Base-by-base conservation (phyloP, 2,888 invertebrate genomes). In the Eueremaeus valkanovi region DNA sequence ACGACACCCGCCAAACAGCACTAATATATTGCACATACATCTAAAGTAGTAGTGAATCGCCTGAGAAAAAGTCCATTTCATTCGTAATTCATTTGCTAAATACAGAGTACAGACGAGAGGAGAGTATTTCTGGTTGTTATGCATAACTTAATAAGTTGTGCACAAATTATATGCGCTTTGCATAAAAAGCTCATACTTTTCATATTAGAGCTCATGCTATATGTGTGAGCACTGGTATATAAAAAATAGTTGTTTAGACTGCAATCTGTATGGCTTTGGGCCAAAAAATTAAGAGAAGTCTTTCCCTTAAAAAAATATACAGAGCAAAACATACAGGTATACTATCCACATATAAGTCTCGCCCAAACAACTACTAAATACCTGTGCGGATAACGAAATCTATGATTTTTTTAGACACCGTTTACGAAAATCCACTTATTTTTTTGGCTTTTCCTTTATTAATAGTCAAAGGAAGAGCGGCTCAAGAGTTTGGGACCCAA, bases 111-210 rank as follows among this genome's bases (percentile, higher is more conserved):
- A 40, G 24, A 33, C 27, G 18, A 36, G 21, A 36, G 31, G 31
- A 31, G 31, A n/a, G 33, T 31, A 33, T 61, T 61, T 61, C 31
- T 61, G 33, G 31, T 29, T 61, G 24, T 68, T 68, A 68, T 68
- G 68, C 68, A 68, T 68, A 36, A n/a, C 21, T 33, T 68, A 68
- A 68, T 68, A 68, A 40, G 68, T 68, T 21, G 40, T 3, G 42
- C 40, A 40, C 36, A 68, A 68, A 68, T 68, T 68, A 68, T 21
- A 42, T 21, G 21, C 24, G 33, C 9, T 61, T 61, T 61, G 61
- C 61, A 61, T 61, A 61, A 61, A 61, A 61, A 61, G 31, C 61
- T 61, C 61, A 61, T 61, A 61, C 33, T 33, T 61, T 61, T 61
- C 5, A 24, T 27, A 11, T 21, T 51, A 36, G 11, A 36, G 6